A percentile compares a stretch with the other conserved stretches of the same genome.
Evolutionary conservation across 2,113 vertebrate genomes (phyloP).

Genomic region (Gadus macrocephalus): DNA sequence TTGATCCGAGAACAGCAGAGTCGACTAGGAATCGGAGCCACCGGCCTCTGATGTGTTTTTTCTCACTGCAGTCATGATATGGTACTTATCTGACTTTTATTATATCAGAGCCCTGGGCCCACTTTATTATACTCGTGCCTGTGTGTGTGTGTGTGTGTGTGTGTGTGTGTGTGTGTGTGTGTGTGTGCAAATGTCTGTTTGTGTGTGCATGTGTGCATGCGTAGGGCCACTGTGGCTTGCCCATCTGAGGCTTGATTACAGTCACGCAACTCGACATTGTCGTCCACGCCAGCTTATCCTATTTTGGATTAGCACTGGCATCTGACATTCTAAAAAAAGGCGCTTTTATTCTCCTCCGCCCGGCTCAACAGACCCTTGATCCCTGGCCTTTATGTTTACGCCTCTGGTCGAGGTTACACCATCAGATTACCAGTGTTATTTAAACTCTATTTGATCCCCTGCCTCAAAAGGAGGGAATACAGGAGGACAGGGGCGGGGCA

Average conservation of each 20-base stretch:
- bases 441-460: constrained; percentile 53
- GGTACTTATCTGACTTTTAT: constrained; percentile 43
- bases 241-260: constrained; percentile 50
- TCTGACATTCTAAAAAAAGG: constrained; percentile 44
- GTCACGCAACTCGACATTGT: constrained; percentile 23
- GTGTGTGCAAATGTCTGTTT: not conserved
- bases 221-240: constrained; percentile 10
- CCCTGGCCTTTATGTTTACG: constrained; percentile 45
- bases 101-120: constrained; percentile 32
- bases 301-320: constrained; percentile 51
- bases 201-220: too few relatives aligned
- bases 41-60: constrained; percentile 36
- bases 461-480: constrained; percentile 29
- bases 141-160: too few relatives aligned
- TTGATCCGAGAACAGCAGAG: constrained; percentile 2
- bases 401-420: constrained; percentile 45
- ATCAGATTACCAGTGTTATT: constrained; percentile 63
- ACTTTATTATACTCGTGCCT: constrained; percentile 44
- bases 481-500: too few relatives aligned
- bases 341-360: constrained; percentile 42
- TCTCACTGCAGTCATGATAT: constrained; percentile 31
- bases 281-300: constrained; percentile 36
- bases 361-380: constrained; percentile 46
- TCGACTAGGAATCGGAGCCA: constrained; percentile 27
- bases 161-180: not conserved